Evolutionary conservation across 1,140 invertebrate species (phyloP).

Genomic region (Panagrolaimus sp.): DNA sequence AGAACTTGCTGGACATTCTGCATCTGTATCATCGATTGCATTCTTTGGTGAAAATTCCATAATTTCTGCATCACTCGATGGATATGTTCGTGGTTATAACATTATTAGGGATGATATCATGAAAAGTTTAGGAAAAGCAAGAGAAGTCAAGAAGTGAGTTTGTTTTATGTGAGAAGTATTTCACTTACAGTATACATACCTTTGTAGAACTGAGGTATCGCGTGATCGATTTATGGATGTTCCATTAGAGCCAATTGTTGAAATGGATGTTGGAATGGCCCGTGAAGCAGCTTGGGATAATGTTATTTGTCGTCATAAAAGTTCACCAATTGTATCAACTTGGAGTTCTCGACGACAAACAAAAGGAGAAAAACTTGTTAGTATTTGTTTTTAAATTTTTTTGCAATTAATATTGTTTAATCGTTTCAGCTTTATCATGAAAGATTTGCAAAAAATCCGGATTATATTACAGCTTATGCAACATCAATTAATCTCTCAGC

Average conservation of each 20-base stretch:
- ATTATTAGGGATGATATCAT: constrained; percentile 27
- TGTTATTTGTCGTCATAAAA: constrained; percentile 75
- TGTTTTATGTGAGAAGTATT: constrained; percentile 8
- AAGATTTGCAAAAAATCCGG: constrained; percentile 60
- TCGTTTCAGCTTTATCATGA: constrained; percentile 58
- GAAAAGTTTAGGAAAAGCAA: constrained; percentile 37
- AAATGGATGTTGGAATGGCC: constrained; percentile 60
- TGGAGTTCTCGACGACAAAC: constrained; percentile 81
- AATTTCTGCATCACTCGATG: constrained; percentile 44
- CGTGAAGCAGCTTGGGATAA: constrained; percentile 72
- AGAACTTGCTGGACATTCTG: constrained; percentile 33
- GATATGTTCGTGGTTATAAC: constrained; percentile 43
- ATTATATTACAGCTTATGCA: constrained; percentile 51
- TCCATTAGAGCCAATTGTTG: constrained; percentile 40
- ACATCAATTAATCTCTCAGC: constrained; percentile 69
- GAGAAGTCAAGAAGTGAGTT: constrained; percentile 43
- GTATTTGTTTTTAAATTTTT: neutral
- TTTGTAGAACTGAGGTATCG: constrained; percentile 36
- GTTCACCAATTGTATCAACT: constrained; percentile 72
- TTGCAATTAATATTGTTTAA: neutral
- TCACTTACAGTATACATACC: neutral
- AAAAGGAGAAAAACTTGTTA: constrained; percentile 73
- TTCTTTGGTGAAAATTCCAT: constrained; percentile 36
- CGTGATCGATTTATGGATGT: constrained; percentile 43
- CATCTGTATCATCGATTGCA: constrained; percentile 23